Percentiles rank a stretch among this genome's conserved stretches.
Evolutionary conservation across 2,888 invertebrate species (phyloP).

Genomic region (Euplexia lucipara): DNA sequence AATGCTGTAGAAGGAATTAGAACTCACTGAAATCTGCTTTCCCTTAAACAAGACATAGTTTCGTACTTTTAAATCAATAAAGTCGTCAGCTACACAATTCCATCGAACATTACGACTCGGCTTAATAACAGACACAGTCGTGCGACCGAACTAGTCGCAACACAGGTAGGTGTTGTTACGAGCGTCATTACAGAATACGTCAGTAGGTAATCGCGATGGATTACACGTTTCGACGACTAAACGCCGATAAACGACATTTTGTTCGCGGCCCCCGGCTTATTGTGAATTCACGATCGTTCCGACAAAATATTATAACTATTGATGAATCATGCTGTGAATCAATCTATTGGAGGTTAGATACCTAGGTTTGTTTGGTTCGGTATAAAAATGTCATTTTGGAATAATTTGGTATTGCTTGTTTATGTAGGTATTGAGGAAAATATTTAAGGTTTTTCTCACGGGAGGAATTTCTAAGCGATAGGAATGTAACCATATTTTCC

Average conservation of each 20-base stretch:
- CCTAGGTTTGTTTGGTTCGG: conserved; percentile 20
- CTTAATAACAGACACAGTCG: conserved; percentile 43
- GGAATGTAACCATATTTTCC: conserved; percentile 12
- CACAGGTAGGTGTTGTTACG: conserved; percentile 63
- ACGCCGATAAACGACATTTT: conserved; percentile 84
- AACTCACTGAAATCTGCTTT: neutral
- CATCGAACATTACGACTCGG: conserved; percentile 16
- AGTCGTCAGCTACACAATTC: conserved; percentile 15
- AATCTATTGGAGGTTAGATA: conserved; percentile 32
- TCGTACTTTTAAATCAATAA: conserved; percentile 9
- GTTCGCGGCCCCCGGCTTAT: conserved; percentile 62
- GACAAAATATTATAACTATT: conserved; percentile 57
- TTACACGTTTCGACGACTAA: conserved; percentile 84
- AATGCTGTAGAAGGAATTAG: neutral
- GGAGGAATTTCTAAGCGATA: conserved; percentile 4
- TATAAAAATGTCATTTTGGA: conserved; percentile 17
- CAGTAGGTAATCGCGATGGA: conserved; percentile 83
- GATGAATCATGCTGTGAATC: conserved; percentile 52
- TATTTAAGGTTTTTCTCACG: conserved; percentile 18
- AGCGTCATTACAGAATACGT: conserved; percentile 76
- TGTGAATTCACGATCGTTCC: conserved; percentile 56
- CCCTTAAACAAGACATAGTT: conserved; percentile 4
- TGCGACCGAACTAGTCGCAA: conserved; percentile 42
- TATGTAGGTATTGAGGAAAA: neutral
- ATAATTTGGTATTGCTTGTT: conserved; percentile 2